Evolutionary conservation across 2,888 invertebrate species (phyloP).

Genomic region (Acanthosepion esculentum): DNA sequence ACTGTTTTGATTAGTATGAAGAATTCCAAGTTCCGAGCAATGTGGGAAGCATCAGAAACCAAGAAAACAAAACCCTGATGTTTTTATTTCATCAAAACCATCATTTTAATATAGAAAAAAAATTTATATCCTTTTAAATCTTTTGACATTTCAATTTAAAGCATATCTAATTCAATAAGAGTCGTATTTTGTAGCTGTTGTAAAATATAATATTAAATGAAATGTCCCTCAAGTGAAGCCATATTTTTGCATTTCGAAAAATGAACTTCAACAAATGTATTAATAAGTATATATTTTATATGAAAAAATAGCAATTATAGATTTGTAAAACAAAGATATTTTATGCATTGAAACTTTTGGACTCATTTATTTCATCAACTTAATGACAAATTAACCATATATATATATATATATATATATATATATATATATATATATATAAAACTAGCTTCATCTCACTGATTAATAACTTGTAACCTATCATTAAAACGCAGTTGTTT

Average conservation of each 20-base stretch:
- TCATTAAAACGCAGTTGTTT: background rate
- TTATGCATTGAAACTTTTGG: background rate
- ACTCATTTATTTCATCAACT: background rate
- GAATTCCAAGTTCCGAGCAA: constrained; percentile 76
- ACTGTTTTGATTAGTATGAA: constrained; percentile 74
- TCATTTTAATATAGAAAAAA: background rate
- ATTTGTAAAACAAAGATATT: background rate
- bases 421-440: no score
- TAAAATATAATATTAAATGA: background rate
- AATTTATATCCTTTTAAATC: background rate
- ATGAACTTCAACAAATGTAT: background rate
- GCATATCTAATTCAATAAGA: background rate
- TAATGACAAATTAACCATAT: background rate
- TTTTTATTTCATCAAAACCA: background rate
- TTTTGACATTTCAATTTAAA: background rate
- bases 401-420: no score
- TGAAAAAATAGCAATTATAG: background rate
- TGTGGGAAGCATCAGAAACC: constrained; percentile 72
- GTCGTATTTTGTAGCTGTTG: background rate
- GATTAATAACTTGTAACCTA: background rate
- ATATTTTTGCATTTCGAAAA: background rate
- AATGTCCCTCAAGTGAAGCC: background rate
- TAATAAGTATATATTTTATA: background rate
- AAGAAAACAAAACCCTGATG: background rate
- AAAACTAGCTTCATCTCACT: no score